Conservation (phyloP, 2,888 invertebrate species). For the Phytoseiulus persimilis region DNA sequence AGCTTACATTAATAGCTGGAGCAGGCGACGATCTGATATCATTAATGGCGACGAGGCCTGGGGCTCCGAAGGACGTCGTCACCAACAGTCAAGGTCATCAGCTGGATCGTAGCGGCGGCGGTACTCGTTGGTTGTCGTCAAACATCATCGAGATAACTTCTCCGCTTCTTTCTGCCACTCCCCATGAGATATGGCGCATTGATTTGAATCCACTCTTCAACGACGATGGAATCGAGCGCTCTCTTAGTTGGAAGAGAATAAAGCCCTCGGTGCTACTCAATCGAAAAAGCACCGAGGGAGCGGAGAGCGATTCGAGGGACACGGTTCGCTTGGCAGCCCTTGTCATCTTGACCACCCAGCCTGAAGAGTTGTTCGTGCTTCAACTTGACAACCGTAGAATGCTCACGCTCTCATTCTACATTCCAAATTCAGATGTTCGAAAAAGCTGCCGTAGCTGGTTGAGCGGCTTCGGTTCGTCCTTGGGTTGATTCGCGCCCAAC, state of each 20-base stretch:
- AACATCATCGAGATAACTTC: not conserved
- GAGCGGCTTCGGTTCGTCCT: too few species aligned
- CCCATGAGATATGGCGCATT: too few species aligned
- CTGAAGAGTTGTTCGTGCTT: not conserved
- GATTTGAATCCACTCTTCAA: too few species aligned
- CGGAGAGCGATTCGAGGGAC: too few species aligned
- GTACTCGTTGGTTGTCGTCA: too few species aligned
- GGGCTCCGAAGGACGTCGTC: not conserved
- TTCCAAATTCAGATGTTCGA: not conserved
- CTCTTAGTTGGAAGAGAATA: too few species aligned
- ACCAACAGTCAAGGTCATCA: not conserved
- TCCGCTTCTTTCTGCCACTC: not conserved
- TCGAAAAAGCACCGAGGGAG: too few species aligned
- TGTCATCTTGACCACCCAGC: not conserved
- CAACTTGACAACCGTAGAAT: not conserved
- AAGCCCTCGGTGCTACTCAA: too few species aligned
- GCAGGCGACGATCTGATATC: not conserved
- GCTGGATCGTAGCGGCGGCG: not conserved
- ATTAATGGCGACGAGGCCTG: not conserved
- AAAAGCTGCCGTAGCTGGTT: not conserved
- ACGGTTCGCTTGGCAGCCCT: not conserved
- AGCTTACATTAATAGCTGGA: not conserved
- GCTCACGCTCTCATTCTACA: not conserved
- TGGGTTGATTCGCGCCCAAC: too few species aligned
- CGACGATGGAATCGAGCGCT: too few species aligned